Base-by-base conservation (phyloP, 2,888 invertebrate species). In the Agriotes lineatus region DNA sequence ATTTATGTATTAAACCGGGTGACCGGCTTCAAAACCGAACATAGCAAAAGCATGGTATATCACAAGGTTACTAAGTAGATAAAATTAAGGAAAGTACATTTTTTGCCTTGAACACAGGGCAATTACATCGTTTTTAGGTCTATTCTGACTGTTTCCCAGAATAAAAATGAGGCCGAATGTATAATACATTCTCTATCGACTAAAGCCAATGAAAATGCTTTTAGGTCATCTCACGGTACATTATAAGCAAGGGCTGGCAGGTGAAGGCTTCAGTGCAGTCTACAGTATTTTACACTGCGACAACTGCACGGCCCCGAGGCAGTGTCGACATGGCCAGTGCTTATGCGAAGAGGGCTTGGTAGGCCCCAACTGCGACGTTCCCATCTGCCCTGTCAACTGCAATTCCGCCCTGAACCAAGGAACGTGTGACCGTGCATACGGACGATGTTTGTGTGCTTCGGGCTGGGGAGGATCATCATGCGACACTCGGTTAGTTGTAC, bases 261-360 rank as follows among this genome's bases (percentile, higher is more conserved):
- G 90, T 3, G 93, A 95, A 82, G 96, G 96, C 0, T 97, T 97
- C 79, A 96, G 96, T 82, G 96, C 96, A 0, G 89, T 94, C 20
- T 96, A 95, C 78, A 89, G 90, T 58, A 91, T 96, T 0, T 87
- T 94, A 75, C 90, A 90, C 5, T 96, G 96, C 79, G 90, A 90
- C 0, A 85, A 87, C 50, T 96, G 96, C 77, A 82, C 88, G 0
- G 86, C 86, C 69, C 93, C 93, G 9, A 88, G 94, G 59, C 87
- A 89, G 19, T 95, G 95, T 79, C 89, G 89, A 62, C 88, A 88
- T 69, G 90, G 90, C 1, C 90, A 91, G 74, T 96, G 96, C 77
- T 87, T 91, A 0, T 96, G 96, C 78, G 89, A 89, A 30, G 86
- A 90, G 1, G 93, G 93, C 0, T 92, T 89, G 75, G 90, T 91